Evolutionary conservation across 2,888 invertebrate species (phyloP).

Genomic region (Acrocera orbiculus): DNA sequence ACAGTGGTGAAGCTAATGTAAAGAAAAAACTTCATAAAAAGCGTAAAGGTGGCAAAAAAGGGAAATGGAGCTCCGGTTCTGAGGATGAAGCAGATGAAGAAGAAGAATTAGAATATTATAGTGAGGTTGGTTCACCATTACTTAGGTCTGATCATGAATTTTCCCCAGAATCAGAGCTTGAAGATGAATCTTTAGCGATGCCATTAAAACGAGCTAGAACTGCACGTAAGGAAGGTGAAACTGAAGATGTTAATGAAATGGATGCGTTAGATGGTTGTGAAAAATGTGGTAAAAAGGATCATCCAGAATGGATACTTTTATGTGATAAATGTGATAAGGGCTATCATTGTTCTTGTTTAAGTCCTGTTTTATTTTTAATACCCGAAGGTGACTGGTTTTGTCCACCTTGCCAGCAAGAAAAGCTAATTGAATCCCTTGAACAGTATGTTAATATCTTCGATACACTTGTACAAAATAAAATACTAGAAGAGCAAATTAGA

Average conservation of each 20-base stretch:
- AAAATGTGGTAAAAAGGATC: constrained; percentile 78
- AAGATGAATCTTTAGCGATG: constrained; percentile 41
- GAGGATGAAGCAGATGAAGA: constrained; percentile 33
- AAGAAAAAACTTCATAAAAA: constrained; percentile 28
- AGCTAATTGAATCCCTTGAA: constrained; percentile 52
- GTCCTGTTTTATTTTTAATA: constrained; percentile 80
- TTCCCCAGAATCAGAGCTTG: constrained; percentile 75
- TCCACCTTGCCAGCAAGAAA: constrained; percentile 89
- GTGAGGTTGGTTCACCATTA: constrained; percentile 34
- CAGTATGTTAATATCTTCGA: constrained; percentile 61
- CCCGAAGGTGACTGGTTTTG: constrained; percentile 98
- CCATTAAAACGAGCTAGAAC: constrained; percentile 73
- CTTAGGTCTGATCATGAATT: constrained; percentile 83
- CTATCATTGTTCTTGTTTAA: constrained; percentile 93
- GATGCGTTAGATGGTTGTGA: constrained; percentile 53
- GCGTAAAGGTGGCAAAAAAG: constrained; percentile 26
- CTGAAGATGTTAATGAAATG: constrained; percentile 33
- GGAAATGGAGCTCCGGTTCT: constrained; percentile 29
- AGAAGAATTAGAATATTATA: constrained; percentile 32
- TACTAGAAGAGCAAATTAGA: constrained; percentile 15
- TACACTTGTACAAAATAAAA: constrained; percentile 41
- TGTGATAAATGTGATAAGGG: constrained; percentile 93
- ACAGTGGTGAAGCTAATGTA: constrained; percentile 22
- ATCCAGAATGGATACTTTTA: constrained; percentile 92
- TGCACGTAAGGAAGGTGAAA: constrained; percentile 56